Base-by-base conservation (phyloP, 1,140 invertebrate species). In the Macrotrachela quadricornifera region DNA sequence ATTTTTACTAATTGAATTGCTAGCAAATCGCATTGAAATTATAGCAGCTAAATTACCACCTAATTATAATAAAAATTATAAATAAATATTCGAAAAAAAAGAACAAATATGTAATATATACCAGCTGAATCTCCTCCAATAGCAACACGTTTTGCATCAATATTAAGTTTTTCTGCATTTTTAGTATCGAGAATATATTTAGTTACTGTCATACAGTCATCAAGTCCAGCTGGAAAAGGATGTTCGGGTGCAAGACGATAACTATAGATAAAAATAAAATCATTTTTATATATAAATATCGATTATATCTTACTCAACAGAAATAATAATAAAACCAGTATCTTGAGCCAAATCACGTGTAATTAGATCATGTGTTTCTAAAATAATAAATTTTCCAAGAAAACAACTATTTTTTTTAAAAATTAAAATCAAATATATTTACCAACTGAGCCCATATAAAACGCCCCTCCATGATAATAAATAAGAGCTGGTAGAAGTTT, bases 251-350 rank as follows among this genome's bases (percentile, higher is more conserved):
- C 46, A 10, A 53, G 38, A 1, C 51, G 16, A 40, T 53, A 53
- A 10, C 51, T 51, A 17, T 40, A 47, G 6, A 14, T 11, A 9
- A 13, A 17, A 21, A 62, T 65, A 50, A 10, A 59, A 16, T 16
- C 12, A 15, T 14, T 41, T 40, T 1, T 14, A 16, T 6, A 40
- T 18, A 14, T 41, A 15, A 13, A 44, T n/a, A 43, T 45, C 39
- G 37, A 12, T 18, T n/a, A 36, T 17, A n/a, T 59, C 61, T 59
- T 61, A 53, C 12, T 53, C 51, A 10, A 53, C 44, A 48, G 46
- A 53, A 42, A 53, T 46, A n/a, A 53, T 44, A 6, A 47, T 10
- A 42, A 30, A 53, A 17, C 37, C 40, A 16, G 51, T 53, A 9
- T 47, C 16, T 16, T 47, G 46, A 21, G 51, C 51, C 45, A 48